Evolutionary conservation across 2,888 invertebrate genomes (phyloP).

Genomic region (Dioctria linearis): DNA sequence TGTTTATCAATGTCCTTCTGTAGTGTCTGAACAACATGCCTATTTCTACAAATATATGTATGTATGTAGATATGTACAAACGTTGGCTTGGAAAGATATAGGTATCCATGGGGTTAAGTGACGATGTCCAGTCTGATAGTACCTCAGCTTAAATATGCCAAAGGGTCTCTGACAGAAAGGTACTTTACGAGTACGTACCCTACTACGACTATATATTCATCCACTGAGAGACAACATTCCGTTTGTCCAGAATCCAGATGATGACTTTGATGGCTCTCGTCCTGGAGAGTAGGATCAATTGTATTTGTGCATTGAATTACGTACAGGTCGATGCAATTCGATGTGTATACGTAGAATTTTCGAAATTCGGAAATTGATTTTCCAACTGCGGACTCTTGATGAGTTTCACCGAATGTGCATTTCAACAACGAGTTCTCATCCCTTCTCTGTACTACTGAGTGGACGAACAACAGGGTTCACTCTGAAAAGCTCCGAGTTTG

Average conservation of each 20-base stretch:
- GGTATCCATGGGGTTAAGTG: background rate
- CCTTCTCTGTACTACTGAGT: background rate
- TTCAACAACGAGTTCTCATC: conserved; percentile 31
- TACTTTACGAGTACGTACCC: background rate
- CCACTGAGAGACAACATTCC: conserved; percentile 8
- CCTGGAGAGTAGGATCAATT: conserved; percentile 38
- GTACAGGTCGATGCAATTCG: conserved; percentile 37
- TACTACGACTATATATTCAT: background rate
- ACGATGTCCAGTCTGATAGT: background rate
- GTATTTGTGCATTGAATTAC: conserved; percentile 52
- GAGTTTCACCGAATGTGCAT: conserved; percentile 51
- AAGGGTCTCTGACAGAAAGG: background rate
- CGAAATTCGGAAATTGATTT: conserved; percentile 49
- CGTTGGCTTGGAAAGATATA: background rate
- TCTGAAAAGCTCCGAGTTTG: conserved; percentile 20
- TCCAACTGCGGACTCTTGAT: conserved; percentile 42
- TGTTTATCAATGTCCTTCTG: conserved; percentile 43
- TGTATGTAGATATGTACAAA: background rate
- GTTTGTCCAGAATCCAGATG: conserved; percentile 37
- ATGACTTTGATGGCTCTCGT: conserved; percentile 50
- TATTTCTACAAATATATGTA: background rate
- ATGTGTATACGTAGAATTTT: conserved; percentile 41
- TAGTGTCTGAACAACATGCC: background rate
- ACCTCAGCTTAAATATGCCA: background rate
- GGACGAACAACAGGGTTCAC: background rate